Evolutionary conservation across 2,888 invertebrate species (phyloP).

Genomic region (Andrena dorsata): DNA sequence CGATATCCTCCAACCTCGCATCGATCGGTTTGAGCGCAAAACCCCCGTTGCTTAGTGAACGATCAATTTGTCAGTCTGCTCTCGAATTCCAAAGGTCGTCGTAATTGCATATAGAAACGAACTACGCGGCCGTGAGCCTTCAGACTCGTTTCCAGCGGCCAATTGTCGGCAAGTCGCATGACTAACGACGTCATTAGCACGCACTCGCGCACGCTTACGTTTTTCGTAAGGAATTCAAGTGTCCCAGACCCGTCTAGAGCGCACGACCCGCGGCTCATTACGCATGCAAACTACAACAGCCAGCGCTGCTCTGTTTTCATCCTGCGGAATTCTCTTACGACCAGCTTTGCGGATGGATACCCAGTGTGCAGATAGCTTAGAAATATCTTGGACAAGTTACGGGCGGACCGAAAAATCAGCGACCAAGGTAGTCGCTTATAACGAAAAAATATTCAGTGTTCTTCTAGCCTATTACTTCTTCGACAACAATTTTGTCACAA

Average conservation of each 20-base stretch:
- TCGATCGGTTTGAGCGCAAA: not conserved
- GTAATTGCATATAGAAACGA: conserved; percentile 31
- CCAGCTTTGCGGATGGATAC: not conserved
- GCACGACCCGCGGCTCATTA: conserved; percentile 13
- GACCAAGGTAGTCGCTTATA: not conserved
- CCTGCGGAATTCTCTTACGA: not conserved
- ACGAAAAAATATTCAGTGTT: no score
- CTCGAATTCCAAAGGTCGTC: conserved; percentile 29
- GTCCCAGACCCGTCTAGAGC: conserved; percentile 22
- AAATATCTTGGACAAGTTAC: not conserved
- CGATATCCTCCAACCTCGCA: not conserved
- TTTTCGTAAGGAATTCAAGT: conserved; percentile 46
- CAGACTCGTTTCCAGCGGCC: conserved; percentile 46
- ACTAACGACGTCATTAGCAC: conserved; percentile 68
- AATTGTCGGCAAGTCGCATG: conserved; percentile 61
- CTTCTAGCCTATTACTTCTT: no score
- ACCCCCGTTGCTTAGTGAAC: conserved; percentile 16
- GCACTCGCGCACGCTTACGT: conserved; percentile 54
- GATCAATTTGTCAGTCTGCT: conserved; percentile 26
- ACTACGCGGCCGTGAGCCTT: conserved; percentile 46
- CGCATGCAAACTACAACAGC: conserved; percentile 18
- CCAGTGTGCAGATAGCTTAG: not conserved
- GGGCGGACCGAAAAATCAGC: not conserved
- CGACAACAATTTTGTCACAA: no score
- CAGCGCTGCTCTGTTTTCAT: not conserved